Percentiles rank a stretch among this genome's conserved stretches.
These are phyloP conservation scores for Zosterops japonicus DNA, from an alignment of 2,113 vertebrate genomes.

Conservation along the genomic window DNA sequence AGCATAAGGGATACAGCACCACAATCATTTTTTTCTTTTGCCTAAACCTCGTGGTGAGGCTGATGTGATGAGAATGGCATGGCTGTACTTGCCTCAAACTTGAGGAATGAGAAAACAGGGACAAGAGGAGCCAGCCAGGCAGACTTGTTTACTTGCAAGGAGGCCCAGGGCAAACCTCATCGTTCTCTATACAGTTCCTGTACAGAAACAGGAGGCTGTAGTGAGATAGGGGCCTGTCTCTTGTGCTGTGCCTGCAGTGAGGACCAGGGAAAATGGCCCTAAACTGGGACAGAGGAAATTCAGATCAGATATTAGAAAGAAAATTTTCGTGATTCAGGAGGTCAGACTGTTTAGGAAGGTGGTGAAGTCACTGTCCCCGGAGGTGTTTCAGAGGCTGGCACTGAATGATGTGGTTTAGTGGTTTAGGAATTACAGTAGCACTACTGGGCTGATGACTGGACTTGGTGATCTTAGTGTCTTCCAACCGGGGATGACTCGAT, in stretches of 20 bases:
- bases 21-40: fast-evolving
- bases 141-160: not conserved
- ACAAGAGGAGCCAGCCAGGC: not conserved
- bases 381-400: not conserved
- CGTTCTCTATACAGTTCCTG: not conserved
- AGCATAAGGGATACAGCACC: not conserved
- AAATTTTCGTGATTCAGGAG: too few species aligned
- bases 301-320: too few species aligned
- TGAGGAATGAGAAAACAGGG: not conserved
- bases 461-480: not conserved
- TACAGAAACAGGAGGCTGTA: not conserved
- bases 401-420: not conserved
- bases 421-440: not conserved
- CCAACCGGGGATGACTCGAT: not conserved
- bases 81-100: not conserved
- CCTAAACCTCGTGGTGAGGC: not conserved
- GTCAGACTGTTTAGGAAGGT: not conserved
- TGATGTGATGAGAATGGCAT: fast-evolving
- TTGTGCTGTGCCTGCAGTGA: not conserved
- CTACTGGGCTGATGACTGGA: not conserved
- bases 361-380: not conserved
- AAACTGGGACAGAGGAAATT: not conserved
- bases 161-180: not conserved
- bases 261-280: not conserved
- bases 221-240: not conserved